phyloP scores from a whole-genome alignment of 2,888 invertebrate genomes.

The Hemithea aestivaria region DNA sequence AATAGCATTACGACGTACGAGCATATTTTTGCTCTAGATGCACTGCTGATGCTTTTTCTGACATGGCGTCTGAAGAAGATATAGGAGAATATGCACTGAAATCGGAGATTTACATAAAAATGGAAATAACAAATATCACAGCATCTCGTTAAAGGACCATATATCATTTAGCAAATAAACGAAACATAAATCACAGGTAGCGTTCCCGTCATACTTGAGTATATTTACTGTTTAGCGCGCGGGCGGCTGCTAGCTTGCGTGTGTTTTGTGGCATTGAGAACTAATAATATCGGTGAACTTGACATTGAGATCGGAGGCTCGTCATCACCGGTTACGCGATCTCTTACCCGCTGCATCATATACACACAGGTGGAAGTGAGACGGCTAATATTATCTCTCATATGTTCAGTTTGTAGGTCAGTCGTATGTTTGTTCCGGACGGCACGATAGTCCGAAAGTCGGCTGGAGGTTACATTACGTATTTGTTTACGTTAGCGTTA shows the following conservation, averaged over 20 bases:
- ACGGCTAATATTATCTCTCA: constrained; percentile 60
- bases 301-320: constrained; percentile 76
- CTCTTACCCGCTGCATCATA: constrained; percentile 53
- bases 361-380: constrained; percentile 51
- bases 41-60: too few relatives aligned
- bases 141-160: too few relatives aligned
- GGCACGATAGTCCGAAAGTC: constrained; percentile 77
- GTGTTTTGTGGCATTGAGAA: constrained; percentile 75
- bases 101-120: too few relatives aligned
- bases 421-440: constrained; percentile 76
- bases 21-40: too few relatives aligned
- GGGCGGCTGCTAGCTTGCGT: constrained; percentile 60
- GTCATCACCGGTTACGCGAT: constrained; percentile 67
- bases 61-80: too few relatives aligned
- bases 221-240: constrained; percentile 38
- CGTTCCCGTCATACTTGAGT: constrained; percentile 1
- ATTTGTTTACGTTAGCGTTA: constrained; percentile 57
- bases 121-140: too few relatives aligned
- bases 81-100: too few relatives aligned
- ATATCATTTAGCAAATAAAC: too few relatives aligned
- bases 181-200: too few relatives aligned
- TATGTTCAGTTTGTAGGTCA: constrained; percentile 76
- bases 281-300: constrained; percentile 79
- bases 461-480: constrained; percentile 75
- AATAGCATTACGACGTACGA: too few relatives aligned